phyloP scores from a whole-genome alignment of 2,888 invertebrate species.

The Agrilus cyanescens region DNA sequence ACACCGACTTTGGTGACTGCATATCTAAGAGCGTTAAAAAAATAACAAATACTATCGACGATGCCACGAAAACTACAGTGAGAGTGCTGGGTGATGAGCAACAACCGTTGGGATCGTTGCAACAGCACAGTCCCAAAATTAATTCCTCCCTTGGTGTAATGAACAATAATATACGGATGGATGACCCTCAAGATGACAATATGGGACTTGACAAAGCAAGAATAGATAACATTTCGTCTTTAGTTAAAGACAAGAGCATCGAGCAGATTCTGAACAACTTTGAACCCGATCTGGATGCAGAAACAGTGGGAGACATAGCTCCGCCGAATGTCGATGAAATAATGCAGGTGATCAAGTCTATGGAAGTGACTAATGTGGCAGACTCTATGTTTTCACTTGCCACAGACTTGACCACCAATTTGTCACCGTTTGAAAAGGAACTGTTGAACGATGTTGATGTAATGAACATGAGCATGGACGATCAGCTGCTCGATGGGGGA shows the following conservation, averaged over 20 bases:
- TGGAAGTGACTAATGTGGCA: constrained; percentile 45
- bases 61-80: constrained; percentile 22
- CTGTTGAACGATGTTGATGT: constrained; percentile 41
- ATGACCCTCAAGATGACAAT: constrained; percentile 42
- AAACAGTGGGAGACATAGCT: constrained; percentile 13
- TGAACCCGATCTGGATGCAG: constrained; percentile 28
- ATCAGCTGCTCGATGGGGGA: constrained; percentile 33
- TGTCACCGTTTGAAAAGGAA: constrained; percentile 29
- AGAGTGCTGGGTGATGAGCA: constrained; percentile 20
- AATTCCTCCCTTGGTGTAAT: constrained; percentile 25
- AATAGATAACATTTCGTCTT: constrained; percentile 40
- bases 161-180: constrained; percentile 43
- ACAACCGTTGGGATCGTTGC: constrained; percentile 24
- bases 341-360: constrained; percentile 64
- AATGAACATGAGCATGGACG: constrained; percentile 39
- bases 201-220: constrained; percentile 43
- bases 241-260: constrained; percentile 39
- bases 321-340: constrained; percentile 49
- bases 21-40: constrained; percentile 15
- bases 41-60: constrained; percentile 4
- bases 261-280: constrained; percentile 55
- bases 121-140: constrained; percentile 17
- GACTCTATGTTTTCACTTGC: constrained; percentile 29
- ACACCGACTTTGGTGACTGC: constrained; percentile 24
- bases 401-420: constrained; percentile 26